Percentiles rank a stretch among this genome's conserved stretches.
These are phyloP conservation scores for Watsonalla cultraria DNA, from an alignment of 2,888 invertebrate species.

Conservation along the genomic window DNA sequence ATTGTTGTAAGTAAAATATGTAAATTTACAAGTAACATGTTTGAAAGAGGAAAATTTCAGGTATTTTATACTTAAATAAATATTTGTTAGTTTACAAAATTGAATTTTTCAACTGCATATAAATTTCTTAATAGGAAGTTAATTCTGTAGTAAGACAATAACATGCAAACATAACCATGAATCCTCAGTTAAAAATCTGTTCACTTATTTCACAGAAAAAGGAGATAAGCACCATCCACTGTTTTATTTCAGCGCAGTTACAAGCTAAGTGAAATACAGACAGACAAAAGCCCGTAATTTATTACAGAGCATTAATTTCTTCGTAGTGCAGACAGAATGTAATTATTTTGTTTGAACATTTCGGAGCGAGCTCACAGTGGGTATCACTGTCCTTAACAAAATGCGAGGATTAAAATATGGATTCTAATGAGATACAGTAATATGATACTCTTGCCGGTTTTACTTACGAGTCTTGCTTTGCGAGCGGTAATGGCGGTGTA, in stretches of 20 bases:
- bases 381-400: conserved; percentile 15
- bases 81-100: too few species aligned
- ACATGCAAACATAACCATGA: background rate
- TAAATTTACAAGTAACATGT: too few species aligned
- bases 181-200: background rate
- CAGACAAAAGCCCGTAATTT: conserved; percentile 48
- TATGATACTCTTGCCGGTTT: background rate
- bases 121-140: background rate
- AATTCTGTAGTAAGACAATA: background rate
- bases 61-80: too few species aligned
- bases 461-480: background rate
- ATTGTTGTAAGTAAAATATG: too few species aligned
- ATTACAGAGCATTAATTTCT: conserved; percentile 48
- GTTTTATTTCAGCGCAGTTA: conserved; percentile 29
- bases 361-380: conserved; percentile 14
- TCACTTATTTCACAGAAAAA: conserved; percentile 6
- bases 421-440: conserved; percentile 1
- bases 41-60: too few species aligned
- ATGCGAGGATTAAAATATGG: conserved; percentile 11
- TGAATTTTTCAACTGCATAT: too few species aligned
- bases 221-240: conserved; percentile 20
- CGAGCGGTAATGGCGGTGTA: background rate
- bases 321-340: conserved; percentile 34
- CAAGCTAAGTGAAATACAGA: conserved; percentile 46
- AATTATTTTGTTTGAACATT: conserved; percentile 32